Evolutionary conservation across 2,888 invertebrate genomes (phyloP), one percentile per base, ranked within the genome.

Genomic region (Tridacna crocea): DNA sequence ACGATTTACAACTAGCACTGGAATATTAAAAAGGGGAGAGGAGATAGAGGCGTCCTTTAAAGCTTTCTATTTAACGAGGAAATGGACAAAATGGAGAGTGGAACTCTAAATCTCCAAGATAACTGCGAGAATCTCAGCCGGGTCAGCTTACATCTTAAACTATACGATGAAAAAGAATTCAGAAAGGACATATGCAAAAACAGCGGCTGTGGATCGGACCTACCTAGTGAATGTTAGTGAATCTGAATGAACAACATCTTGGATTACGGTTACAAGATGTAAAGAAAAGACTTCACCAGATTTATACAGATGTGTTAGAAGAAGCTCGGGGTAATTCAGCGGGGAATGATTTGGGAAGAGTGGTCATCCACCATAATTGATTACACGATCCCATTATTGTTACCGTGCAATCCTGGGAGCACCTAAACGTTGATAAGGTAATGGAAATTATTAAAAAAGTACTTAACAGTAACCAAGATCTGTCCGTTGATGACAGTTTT

Each of bases 381-480:
- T 15, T 51, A 10, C 79, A 84, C 55, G 77, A 84, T 47, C 78
- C 83, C 15, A 77, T 86, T 13, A 75, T 86, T 8, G 82, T 86
- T 26, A 83, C 83, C 15, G 63, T 83, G 11, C 81, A 79, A 36
- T 63, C 79, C n/a, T 83, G 79, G 85, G 79, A 79, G 48, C 66
- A 81, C 51, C 65, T 75, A 22, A 55, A 74, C 27, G 74, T 74
- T 6, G 68, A 68, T 19, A 72, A 17, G 15, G 74, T 74, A 3
- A 74, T 74, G 74, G 66, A 55, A 6, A 76, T 65, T 13, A 82
- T 83, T 0, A 78, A 77, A 36, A 81, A 84, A 58, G 84, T 87
- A 47, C 72, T 87, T 1, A 80, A 87, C 27, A 84, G 80, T 60
- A 74, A 86, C 48, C 77, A 87, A 68, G 66, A 78, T 17, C 74